Evolutionary conservation across 1,140 invertebrate genomes (phyloP).

Genomic region (Caerostris extrusa): DNA sequence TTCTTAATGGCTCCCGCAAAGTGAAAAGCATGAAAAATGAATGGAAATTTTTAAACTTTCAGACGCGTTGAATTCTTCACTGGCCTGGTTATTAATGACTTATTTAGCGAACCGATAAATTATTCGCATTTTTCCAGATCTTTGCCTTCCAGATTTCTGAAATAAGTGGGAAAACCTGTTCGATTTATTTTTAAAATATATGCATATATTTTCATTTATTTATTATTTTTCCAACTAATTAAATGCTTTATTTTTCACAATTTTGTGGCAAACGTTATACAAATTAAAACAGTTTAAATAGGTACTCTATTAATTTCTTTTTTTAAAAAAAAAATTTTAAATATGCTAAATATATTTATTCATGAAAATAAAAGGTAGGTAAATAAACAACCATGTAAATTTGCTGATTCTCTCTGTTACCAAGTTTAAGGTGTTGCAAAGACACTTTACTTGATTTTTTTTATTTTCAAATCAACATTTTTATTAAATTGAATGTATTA

Average conservation of each 20-base stretch:
- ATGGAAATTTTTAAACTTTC: conserved; percentile 32
- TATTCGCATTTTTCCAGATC: background rate
- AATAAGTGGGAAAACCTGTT: background rate
- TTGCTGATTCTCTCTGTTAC: no score
- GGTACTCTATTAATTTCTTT: background rate
- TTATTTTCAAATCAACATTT: no score
- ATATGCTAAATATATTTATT: no score
- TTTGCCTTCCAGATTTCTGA: background rate
- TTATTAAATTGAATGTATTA: no score
- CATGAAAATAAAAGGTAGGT: no score
- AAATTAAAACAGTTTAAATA: background rate
- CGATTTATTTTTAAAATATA: background rate
- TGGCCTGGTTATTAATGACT: conserved; percentile 30
- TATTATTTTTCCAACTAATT: background rate
- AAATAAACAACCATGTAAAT: no score
- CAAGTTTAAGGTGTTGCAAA: no score
- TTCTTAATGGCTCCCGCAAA: conserved; percentile 53
- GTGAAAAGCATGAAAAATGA: conserved; percentile 25
- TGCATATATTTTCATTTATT: background rate
- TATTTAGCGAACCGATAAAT: conserved; percentile 18
- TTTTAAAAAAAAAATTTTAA: no score
- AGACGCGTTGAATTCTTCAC: conserved; percentile 33
- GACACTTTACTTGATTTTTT: no score
- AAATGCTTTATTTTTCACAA: background rate
- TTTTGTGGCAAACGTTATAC: background rate